Percentiles rank a stretch among this genome's conserved stretches.
Evolutionary conservation across 1,140 invertebrate genomes (phyloP).

Genomic region (Stegodyphus dumicola): DNA sequence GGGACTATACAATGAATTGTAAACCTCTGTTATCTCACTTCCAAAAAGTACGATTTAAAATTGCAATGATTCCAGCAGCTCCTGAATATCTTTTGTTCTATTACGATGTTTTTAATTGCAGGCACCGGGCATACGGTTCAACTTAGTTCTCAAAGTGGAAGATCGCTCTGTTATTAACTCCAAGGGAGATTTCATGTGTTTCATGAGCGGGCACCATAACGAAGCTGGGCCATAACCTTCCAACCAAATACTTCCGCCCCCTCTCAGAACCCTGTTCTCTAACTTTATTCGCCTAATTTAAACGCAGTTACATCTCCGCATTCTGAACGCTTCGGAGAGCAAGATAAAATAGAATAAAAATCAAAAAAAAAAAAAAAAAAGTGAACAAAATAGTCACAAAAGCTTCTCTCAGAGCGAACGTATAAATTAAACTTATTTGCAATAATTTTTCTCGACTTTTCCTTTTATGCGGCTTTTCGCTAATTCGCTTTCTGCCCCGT

Average conservation of each 20-base stretch:
- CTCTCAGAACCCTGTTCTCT: not conserved
- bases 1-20: too few species aligned
- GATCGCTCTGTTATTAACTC: not conserved
- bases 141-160: not conserved
- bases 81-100: too few species aligned
- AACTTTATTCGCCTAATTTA: slow-evolving; percentile 57
- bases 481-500: slow-evolving; percentile 44
- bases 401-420: slow-evolving; percentile 42
- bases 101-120: too few species aligned
- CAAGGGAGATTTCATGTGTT: not conserved
- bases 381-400: slow-evolving; percentile 1
- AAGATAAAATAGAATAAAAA: slow-evolving; percentile 7
- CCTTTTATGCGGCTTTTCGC: slow-evolving; percentile 59
- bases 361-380: slow-evolving; percentile 7
- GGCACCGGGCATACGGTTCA: not conserved
- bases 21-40: too few species aligned
- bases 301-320: slow-evolving; percentile 45
- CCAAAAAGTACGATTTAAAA: too few species aligned
- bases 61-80: too few species aligned
- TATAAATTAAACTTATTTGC: slow-evolving; percentile 62
- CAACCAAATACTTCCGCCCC: not conserved
- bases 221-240: not conserved
- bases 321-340: slow-evolving; percentile 4
- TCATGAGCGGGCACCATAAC: not conserved
- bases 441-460: slow-evolving; percentile 59